A percentile compares a stretch with the other conserved stretches of the same genome.
phyloP scores from a whole-genome alignment of 2,888 invertebrate species.

The Tethea ocularis region DNA sequence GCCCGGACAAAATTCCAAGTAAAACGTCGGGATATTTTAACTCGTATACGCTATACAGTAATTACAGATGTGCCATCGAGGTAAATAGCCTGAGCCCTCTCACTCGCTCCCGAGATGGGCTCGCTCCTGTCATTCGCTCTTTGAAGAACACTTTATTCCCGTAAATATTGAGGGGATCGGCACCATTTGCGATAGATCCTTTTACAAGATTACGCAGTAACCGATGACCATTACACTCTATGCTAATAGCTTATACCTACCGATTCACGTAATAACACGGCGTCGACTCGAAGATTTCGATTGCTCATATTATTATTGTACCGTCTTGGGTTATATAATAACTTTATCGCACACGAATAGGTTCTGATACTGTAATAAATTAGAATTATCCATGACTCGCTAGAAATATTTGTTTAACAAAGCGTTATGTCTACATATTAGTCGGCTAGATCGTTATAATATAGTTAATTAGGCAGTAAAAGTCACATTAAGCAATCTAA shows the following conservation, averaged over 20 bases:
- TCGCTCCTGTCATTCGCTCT: slow-evolving; percentile 70
- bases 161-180: slow-evolving; percentile 57
- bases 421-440: slow-evolving; percentile 37
- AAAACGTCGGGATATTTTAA: slow-evolving; percentile 72
- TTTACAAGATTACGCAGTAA: slow-evolving; percentile 55
- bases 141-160: slow-evolving; percentile 63
- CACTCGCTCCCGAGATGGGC: slow-evolving; percentile 53
- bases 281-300: slow-evolving; percentile 28
- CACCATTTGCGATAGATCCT: slow-evolving; percentile 50
- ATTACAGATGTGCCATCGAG: slow-evolving; percentile 77
- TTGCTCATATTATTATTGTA: slow-evolving; percentile 27
- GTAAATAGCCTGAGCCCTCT: slow-evolving; percentile 69
- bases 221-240: slow-evolving; percentile 55
- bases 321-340: slow-evolving; percentile 41
- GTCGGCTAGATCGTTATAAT: slow-evolving; percentile 34
- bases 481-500: slow-evolving; percentile 28
- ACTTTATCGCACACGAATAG: slow-evolving; percentile 47
- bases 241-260: slow-evolving; percentile 60
- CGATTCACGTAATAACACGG: slow-evolving; percentile 54
- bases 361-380: slow-evolving; percentile 38
- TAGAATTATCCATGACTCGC: slow-evolving; percentile 38
- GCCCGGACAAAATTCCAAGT: slow-evolving; percentile 56
- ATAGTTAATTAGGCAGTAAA: slow-evolving; percentile 41
- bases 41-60: slow-evolving; percentile 69
- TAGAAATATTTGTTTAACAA: slow-evolving; percentile 44